Base-by-base conservation (phyloP, 35 echinoderm and acorn worm species). In the Heliocidaris erythrogramma region DNA sequence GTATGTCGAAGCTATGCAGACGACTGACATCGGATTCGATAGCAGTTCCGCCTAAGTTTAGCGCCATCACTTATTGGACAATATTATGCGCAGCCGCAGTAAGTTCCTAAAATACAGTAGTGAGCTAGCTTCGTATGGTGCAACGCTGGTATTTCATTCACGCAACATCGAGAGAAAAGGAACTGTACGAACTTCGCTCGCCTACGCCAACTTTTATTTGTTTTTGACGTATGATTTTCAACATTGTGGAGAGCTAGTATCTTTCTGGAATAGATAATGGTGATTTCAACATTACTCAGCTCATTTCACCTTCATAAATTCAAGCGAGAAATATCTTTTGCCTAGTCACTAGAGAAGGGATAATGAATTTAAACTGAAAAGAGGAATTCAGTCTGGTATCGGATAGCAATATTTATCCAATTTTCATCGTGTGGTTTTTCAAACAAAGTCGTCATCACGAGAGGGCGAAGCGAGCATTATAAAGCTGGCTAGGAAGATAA, bases 201-300 rank as follows among this genome's bases (percentile, higher is more conserved):
- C 65, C 65, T 78, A 78, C 65, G 65, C 65, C 65, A 78, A 78
- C 65, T 78, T 71, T 78, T 78, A 78, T 78, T 78, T 27, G n/a
- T 78, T 78, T 78, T 78, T 78, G 65, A 78, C 65, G 65, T 78
- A 78, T 78, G 52, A 78, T 78, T 27, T 69, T 78, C 65, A 78
- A 21, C 65, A 78, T 78, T 78, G 18, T 78, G 18, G 65, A 78
- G 65, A 78, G 65, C 65, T n/a, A 18, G 27, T 78, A 78, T 78
- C 65, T 78, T 78, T 78, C 27, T 78, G 65, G 65, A 78, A 78
- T 78, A 78, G 65, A 78, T 78, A 78, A 78, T 78, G 65, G 65
- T 78, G 65, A 78, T 78, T 21, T 78, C 65, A 78, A 78, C 65
- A 78, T 78, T 78, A 78, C 65, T 78, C 65, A 78, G 65, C 65